phyloP scores from a whole-genome alignment of 2,888 invertebrate genomes.

The Drosophila diplacantha region DNA sequence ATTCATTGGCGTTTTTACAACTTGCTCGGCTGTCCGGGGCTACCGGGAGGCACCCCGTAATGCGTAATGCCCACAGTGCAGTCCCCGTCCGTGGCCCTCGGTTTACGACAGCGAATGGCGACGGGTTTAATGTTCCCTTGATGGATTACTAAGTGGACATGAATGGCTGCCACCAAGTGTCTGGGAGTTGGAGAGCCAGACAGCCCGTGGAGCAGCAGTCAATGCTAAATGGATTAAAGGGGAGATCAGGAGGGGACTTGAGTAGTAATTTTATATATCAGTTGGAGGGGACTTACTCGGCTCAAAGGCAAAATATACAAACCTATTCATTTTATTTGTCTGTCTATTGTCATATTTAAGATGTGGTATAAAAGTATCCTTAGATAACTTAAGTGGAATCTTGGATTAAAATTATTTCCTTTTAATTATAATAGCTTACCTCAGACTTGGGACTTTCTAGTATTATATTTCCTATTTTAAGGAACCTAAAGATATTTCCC shows the following conservation, averaged over 20 bases:
- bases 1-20: conserved; percentile 56
- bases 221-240: conserved; percentile 13
- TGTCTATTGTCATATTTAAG: too few species aligned
- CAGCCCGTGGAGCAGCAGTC: neutral
- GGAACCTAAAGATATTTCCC: too few species aligned
- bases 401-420: too few species aligned
- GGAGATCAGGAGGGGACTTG: neutral
- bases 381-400: too few species aligned
- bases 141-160: conserved; percentile 57
- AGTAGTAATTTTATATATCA: too few species aligned
- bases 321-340: too few species aligned
- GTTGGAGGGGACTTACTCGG: neutral
- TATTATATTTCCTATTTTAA: too few species aligned
- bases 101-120: conserved; percentile 51
- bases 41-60: conserved; percentile 36
- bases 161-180: conserved; percentile 34
- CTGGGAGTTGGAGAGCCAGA: neutral
- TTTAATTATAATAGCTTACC: too few species aligned
- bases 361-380: too few species aligned
- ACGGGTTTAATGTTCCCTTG: conserved; percentile 48
- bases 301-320: too few species aligned
- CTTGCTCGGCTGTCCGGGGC: conserved; percentile 34
- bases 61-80: conserved; percentile 57
- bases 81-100: conserved; percentile 34
- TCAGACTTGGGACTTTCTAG: too few species aligned